These are phyloP conservation scores for Pimephales promelas DNA, from an alignment of 2,113 vertebrate species.

Conservation along the genomic window DNA sequence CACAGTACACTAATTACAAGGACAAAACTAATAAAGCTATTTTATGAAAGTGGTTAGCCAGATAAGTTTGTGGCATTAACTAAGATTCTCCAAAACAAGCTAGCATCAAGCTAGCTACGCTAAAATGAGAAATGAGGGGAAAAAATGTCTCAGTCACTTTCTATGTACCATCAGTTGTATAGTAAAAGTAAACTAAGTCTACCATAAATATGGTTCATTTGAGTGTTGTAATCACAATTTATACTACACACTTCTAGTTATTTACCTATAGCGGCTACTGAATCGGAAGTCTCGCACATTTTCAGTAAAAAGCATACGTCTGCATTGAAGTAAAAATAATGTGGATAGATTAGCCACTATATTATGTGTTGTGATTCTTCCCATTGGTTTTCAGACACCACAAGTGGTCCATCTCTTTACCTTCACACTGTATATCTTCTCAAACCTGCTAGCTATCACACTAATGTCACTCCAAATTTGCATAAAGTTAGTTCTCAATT, in stretches of 20 bases:
- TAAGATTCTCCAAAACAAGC: neutral
- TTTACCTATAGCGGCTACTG: no score
- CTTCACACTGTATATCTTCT: neutral
- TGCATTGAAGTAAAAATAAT: no score
- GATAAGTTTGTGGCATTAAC: neutral
- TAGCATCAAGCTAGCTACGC: neutral
- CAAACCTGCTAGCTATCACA: neutral
- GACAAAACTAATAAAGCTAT: neutral
- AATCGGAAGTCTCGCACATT: no score
- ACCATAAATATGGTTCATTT: neutral
- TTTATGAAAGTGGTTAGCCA: neutral
- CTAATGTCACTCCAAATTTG: neutral
- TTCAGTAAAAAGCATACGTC: no score
- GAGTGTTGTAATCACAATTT: neutral
- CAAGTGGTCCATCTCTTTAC: neutral
- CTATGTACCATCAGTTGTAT: neutral
- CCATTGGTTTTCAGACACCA: no score
- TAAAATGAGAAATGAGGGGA: neutral
- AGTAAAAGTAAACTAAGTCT: neutral
- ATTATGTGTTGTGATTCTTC: no score
- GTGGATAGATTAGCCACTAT: no score
- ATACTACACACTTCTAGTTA: no score
- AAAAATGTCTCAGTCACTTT: neutral
- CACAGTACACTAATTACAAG: neutral
- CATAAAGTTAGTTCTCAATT: neutral